Evolutionary conservation across 2,797 vertebrate species (phyloP).

Genomic region (Poeciliopsis gracilis): DNA sequence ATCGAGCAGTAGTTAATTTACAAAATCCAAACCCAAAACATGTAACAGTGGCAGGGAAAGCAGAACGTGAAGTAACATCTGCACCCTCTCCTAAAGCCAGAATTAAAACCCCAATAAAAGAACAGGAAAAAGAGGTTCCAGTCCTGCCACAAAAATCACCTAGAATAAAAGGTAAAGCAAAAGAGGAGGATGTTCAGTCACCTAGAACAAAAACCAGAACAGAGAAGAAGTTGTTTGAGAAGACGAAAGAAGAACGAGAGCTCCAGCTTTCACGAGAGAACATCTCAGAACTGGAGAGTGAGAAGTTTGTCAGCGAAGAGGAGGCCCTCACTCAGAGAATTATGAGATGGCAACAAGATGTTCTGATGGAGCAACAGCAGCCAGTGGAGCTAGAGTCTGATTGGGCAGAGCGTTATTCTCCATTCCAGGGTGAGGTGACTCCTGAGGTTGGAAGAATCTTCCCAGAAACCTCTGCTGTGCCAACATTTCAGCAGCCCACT

Average conservation of each 20-base stretch:
- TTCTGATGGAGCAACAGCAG: slow-evolving; percentile 77
- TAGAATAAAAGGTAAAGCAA: slow-evolving; percentile 36
- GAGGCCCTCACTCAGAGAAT: slow-evolving; percentile 81
- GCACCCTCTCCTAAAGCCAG: not conserved
- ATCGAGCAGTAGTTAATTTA: slow-evolving; percentile 7
- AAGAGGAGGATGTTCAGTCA: slow-evolving; percentile 20
- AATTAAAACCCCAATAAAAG: slow-evolving; percentile 22
- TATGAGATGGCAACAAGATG: slow-evolving; percentile 84
- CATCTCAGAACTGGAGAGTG: slow-evolving; percentile 77
- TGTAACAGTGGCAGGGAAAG: slow-evolving; percentile 8
- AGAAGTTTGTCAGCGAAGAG: slow-evolving; percentile 77
- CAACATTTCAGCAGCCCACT: slow-evolving; percentile 30
- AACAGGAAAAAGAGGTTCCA: slow-evolving; percentile 20
- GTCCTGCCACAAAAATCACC: slow-evolving; percentile 31
- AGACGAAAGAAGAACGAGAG: slow-evolving; percentile 62
- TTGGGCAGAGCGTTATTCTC: slow-evolving; percentile 57
- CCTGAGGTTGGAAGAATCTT: slow-evolving; percentile 21
- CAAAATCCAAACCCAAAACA: slow-evolving; percentile 7
- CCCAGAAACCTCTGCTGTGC: slow-evolving; percentile 9
- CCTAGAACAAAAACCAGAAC: slow-evolving; percentile 41
- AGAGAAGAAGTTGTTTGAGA: slow-evolving; percentile 68
- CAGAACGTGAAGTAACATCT: slow-evolving; percentile 10
- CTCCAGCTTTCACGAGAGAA: slow-evolving; percentile 81
- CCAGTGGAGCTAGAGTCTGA: slow-evolving; percentile 50
- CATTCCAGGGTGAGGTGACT: slow-evolving; percentile 18